Percentiles rank a stretch among this genome's conserved stretches.
phyloP scores from a whole-genome alignment of 2,797 vertebrate genomes.

The Octomys mimax region DNA sequence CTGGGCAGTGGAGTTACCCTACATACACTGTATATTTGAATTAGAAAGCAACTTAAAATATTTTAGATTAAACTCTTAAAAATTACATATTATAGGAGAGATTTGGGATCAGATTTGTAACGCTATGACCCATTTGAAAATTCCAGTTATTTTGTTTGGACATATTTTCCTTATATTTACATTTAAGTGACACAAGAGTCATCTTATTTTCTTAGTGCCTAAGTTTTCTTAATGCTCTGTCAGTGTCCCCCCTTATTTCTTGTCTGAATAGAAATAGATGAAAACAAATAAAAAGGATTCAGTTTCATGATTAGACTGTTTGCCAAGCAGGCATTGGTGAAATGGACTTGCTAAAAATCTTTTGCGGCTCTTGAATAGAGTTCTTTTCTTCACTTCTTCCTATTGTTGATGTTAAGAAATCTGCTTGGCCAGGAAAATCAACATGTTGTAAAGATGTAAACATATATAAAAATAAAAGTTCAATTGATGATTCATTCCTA shows the following conservation, averaged over 20 bases:
- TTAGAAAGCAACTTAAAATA: slow-evolving; percentile 14
- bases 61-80: slow-evolving; percentile 55
- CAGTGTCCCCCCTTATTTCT: background rate
- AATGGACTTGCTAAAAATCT: background rate
- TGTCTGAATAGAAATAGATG: background rate
- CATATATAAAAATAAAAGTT: slow-evolving; percentile 43
- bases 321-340: background rate
- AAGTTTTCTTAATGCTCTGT: slow-evolving; percentile 24
- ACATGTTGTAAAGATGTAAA: slow-evolving; percentile 76
- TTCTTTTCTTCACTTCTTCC: slow-evolving; percentile 34
- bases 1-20: background rate
- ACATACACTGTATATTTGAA: slow-evolving; percentile 39
- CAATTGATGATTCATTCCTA: slow-evolving; percentile 76
- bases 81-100: slow-evolving; percentile 52
- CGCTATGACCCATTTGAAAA: background rate
- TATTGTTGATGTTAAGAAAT: slow-evolving; percentile 29
- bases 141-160: slow-evolving; percentile 60
- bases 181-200: slow-evolving; percentile 44
- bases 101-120: slow-evolving; percentile 30
- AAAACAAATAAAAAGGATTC: slow-evolving; percentile 9
- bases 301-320: slow-evolving; percentile 1
- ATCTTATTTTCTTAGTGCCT: slow-evolving; percentile 42
- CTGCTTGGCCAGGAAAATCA: slow-evolving; percentile 66
- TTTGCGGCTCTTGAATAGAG: background rate
- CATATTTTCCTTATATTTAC: slow-evolving; percentile 73